phyloP scores from a whole-genome alignment of 1,140 invertebrate species.

The Hydropsyche tenuis region DNA sequence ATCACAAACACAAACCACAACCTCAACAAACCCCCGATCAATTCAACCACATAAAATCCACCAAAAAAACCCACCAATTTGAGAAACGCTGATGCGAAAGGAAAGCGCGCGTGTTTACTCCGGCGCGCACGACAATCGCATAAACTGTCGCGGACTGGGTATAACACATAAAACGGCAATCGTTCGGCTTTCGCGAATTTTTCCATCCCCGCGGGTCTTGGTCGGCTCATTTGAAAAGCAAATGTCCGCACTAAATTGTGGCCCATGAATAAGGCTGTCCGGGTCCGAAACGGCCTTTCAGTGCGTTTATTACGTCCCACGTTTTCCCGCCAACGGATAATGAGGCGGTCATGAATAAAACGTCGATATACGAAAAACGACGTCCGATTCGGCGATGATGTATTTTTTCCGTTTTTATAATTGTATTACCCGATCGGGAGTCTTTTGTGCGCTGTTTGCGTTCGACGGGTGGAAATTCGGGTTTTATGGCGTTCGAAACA shows the following conservation, averaged over 20 bases:
- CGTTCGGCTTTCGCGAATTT: background rate
- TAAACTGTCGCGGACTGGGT: background rate
- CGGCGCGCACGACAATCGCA: background rate
- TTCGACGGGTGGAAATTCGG: too few species aligned
- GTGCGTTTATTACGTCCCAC: conserved; percentile 43
- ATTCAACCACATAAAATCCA: too few species aligned
- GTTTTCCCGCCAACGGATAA: conserved; percentile 42
- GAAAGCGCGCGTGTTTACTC: background rate
- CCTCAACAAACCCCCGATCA: too few species aligned
- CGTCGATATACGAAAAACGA: conserved; percentile 45
- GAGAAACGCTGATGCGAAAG: background rate
- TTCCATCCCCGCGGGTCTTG: background rate
- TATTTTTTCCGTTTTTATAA: too few species aligned
- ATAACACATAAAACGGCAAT: background rate
- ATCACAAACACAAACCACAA: too few species aligned
- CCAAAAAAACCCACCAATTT: too few species aligned
- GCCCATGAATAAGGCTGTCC: conserved; percentile 35
- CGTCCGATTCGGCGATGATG: background rate
- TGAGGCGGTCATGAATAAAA: conserved; percentile 49
- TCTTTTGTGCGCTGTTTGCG: too few species aligned
- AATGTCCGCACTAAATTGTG: conserved; percentile 41
- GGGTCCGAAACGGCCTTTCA: conserved; percentile 12
- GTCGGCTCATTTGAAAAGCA: conserved; percentile 42
- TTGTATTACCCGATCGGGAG: background rate
- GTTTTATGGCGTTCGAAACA: background rate